These are phyloP conservation scores for Trichomycterus rosablanca DNA, from an alignment of 2,113 vertebrate species.

Conservation along the genomic window DNA sequence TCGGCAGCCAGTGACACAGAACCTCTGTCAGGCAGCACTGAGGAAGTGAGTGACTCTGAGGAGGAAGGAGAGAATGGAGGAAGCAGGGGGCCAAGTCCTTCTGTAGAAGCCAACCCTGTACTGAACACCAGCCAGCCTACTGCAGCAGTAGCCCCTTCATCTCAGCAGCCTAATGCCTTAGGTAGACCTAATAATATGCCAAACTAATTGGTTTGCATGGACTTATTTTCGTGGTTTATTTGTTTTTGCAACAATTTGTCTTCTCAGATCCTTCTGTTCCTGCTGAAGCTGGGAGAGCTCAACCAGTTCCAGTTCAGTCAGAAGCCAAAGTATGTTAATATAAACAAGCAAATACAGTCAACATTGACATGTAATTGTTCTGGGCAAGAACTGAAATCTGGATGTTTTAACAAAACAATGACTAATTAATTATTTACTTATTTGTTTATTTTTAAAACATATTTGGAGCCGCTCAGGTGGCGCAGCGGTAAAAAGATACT, in stretches of 20 bases:
- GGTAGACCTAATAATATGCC: conserved; percentile 31
- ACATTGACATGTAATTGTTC: no score
- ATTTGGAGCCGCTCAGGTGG: no score
- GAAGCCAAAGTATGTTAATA: conserved; percentile 37
- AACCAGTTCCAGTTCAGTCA: conserved; percentile 7
- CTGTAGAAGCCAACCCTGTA: background rate
- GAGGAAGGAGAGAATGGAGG: conserved; percentile 41
- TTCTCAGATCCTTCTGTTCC: conserved; percentile 45
- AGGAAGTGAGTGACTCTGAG: conserved; percentile 64
- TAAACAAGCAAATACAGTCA: background rate
- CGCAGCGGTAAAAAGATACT: no score
- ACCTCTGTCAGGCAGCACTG: conserved; percentile 59
- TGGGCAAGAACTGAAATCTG: no score
- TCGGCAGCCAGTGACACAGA: conserved; percentile 43
- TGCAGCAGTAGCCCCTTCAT: background rate
- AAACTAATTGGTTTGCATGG: background rate
- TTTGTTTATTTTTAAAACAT: no score
- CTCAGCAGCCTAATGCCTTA: conserved; percentile 29
- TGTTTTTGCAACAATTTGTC: background rate
- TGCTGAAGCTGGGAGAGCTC: conserved; percentile 16
- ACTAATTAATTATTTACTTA: no score
- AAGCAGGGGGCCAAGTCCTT: background rate
- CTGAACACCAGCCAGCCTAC: conserved; percentile 11
- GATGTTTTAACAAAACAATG: no score
- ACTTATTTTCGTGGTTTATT: background rate